A percentile compares a stretch with the other conserved stretches of the same genome.
Conservation (phyloP, 2,797 vertebrate genomes). For the Sebastolobus altivelis region DNA sequence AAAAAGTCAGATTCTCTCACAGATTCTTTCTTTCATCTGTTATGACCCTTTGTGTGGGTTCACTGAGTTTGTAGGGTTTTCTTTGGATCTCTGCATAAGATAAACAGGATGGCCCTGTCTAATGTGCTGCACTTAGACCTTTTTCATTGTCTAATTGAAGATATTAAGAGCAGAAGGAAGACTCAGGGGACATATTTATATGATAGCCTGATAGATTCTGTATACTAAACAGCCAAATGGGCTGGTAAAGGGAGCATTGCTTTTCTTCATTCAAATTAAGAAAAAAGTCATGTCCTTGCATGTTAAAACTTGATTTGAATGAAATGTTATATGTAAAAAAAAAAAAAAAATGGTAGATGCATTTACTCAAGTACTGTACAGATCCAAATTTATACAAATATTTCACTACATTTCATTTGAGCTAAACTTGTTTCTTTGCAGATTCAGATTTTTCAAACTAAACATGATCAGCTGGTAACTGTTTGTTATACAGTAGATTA, state of each 20-base stretch:
- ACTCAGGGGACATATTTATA: neutral
- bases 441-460: neutral
- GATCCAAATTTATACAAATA: neutral
- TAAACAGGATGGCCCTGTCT: neutral
- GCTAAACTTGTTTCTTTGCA: neutral
- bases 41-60: neutral
- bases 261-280: neutral
- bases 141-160: neutral
- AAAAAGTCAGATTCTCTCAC: neutral
- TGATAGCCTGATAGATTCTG: neutral
- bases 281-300: neutral
- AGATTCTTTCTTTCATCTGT: neutral
- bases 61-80: neutral
- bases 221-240: neutral
- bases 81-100: neutral
- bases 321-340: neutral
- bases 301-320: neutral
- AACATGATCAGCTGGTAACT: too few species aligned
- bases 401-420: neutral
- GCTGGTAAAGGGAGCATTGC: neutral
- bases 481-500: neutral
- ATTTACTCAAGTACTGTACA: neutral
- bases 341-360: neutral
- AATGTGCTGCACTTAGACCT: neutral
- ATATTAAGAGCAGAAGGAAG: neutral